Percentiles rank a stretch among this genome's conserved stretches.
Evolutionary conservation across 2,113 vertebrate genomes (phyloP).

Genomic region (Aegotheles bennettii): DNA sequence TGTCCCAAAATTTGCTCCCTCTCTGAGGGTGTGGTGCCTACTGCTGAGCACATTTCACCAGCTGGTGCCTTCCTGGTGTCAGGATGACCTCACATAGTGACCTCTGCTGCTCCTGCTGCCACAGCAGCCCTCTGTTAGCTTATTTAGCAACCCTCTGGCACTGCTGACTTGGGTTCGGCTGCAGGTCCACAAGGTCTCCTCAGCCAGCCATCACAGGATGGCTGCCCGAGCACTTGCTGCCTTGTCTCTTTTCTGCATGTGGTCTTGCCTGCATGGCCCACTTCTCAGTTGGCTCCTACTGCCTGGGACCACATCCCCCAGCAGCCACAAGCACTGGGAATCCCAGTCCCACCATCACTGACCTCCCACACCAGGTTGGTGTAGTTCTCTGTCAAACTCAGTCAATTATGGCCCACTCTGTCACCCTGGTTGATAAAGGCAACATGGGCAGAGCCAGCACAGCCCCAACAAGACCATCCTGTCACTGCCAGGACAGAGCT

Average conservation of each 20-base stretch:
- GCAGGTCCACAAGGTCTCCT: not conserved
- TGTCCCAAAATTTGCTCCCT: accelerated
- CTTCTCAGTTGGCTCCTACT: not conserved
- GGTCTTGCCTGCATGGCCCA: accelerated
- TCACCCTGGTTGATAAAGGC: not conserved
- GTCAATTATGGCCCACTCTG: not conserved
- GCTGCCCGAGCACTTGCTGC: not conserved
- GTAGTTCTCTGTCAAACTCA: not conserved
- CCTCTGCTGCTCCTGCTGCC: not conserved
- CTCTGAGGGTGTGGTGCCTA: accelerated
- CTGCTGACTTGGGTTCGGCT: not conserved
- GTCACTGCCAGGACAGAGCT: not conserved
- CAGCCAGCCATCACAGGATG: not conserved
- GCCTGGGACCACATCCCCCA: not conserved
- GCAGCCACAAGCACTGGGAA: not conserved
- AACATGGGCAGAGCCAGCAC: not conserved
- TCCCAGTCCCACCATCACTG: not conserved
- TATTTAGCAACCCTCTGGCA: not conserved
- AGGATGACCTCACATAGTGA: not conserved
- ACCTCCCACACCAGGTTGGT: not conserved
- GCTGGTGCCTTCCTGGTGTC: not conserved
- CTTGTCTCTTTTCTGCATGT: not conserved
- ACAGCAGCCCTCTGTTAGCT: not conserved
- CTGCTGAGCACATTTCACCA: not conserved
- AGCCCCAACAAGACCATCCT: not conserved